These are phyloP conservation scores for Horisme vitalbata DNA, from an alignment of 2,888 invertebrate genomes.

Conservation along the genomic window DNA sequence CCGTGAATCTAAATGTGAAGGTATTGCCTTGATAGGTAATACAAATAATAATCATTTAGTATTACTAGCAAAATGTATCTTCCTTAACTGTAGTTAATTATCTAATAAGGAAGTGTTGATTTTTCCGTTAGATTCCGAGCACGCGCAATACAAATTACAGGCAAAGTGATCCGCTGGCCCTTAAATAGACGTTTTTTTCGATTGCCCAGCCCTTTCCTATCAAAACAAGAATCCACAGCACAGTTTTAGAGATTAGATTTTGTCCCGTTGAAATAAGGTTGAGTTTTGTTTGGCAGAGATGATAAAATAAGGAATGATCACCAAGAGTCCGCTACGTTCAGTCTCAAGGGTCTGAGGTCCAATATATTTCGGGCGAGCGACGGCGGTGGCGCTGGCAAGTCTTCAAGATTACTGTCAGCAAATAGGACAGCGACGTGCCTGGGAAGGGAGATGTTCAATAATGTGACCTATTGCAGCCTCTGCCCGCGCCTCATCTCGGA, in stretches of 20 bases:
- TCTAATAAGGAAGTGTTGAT: slow-evolving; percentile 35
- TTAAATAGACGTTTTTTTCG: slow-evolving; percentile 64
- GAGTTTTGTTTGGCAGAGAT: slow-evolving; percentile 22
- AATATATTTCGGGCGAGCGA: slow-evolving; percentile 62
- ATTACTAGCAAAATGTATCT: slow-evolving; percentile 1
- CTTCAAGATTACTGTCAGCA: slow-evolving; percentile 73
- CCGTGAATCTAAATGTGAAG: too few species aligned
- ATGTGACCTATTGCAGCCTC: slow-evolving; percentile 49
- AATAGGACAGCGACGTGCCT: slow-evolving; percentile 65
- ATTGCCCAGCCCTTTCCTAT: slow-evolving; percentile 63
- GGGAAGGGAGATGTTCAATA: slow-evolving; percentile 57
- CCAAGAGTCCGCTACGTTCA: slow-evolving; percentile 45
- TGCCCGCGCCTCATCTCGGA: slow-evolving; percentile 34
- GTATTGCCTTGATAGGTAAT: too few species aligned
- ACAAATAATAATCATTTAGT: too few species aligned
- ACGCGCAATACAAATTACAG: slow-evolving; percentile 70
- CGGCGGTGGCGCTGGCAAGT: slow-evolving; percentile 48
- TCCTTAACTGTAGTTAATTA: slow-evolving; percentile 28
- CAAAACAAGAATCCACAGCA: slow-evolving; percentile 47
- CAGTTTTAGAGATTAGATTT: slow-evolving; percentile 18
- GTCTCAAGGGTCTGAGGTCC: slow-evolving; percentile 68
- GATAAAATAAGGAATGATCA: slow-evolving; percentile 51
- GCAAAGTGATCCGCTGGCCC: slow-evolving; percentile 63
- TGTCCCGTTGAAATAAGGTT: slow-evolving; percentile 20
- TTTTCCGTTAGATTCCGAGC: slow-evolving; percentile 47